phyloP scores from a whole-genome alignment of 2,797 vertebrate genomes.

The Cossypha dichroa region DNA sequence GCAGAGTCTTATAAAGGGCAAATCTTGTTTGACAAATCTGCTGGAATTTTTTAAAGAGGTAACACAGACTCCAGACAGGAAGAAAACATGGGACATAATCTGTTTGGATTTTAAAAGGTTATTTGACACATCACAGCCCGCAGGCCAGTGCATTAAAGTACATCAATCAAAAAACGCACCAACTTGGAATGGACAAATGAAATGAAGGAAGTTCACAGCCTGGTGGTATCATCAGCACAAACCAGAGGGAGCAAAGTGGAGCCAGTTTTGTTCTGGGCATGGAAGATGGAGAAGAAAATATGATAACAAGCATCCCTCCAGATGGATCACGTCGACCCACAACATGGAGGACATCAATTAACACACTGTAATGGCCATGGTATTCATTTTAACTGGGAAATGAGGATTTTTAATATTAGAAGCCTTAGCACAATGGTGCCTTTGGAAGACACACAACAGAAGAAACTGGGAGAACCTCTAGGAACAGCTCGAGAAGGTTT shows the following conservation, averaged over 20 bases:
- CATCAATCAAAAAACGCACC: conserved; percentile 9
- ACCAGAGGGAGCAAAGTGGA: neutral
- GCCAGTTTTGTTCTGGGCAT: neutral
- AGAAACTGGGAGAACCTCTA: neutral
- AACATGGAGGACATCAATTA: neutral
- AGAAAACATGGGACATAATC: conserved; percentile 41
- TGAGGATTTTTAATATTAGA: neutral
- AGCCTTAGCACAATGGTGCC: neutral
- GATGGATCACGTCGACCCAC: neutral
- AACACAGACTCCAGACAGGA: conserved; percentile 52
- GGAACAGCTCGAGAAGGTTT: neutral
- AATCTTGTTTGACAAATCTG: conserved; percentile 53
- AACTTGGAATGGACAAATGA: neutral
- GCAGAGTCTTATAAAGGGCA: conserved; percentile 31
- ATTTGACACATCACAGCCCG: conserved; percentile 43
- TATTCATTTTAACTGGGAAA: neutral
- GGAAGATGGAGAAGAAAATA: neutral
- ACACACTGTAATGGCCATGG: neutral
- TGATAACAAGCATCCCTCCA: neutral
- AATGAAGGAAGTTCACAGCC: neutral
- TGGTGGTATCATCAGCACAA: neutral
- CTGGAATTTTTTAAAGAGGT: conserved; percentile 50
- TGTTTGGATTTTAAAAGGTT: conserved; percentile 42
- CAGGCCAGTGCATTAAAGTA: neutral
- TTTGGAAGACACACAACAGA: neutral